Evolutionary conservation across 1,140 invertebrate species (phyloP).

Genomic region (Anastatus disparis): DNA sequence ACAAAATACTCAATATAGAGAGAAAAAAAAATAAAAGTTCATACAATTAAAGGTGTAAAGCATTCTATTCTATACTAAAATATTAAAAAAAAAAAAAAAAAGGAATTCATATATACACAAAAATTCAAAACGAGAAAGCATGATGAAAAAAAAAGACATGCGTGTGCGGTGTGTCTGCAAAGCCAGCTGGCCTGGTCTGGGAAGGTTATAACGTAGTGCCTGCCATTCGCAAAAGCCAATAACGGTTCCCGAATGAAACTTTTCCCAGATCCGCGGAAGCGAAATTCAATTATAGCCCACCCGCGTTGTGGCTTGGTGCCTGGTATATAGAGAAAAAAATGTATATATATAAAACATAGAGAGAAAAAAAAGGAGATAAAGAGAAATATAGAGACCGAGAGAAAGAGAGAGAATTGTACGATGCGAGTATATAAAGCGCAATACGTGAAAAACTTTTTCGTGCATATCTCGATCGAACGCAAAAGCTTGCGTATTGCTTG

Average conservation of each 20-base stretch:
- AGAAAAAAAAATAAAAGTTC: not conserved
- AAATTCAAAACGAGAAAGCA: not conserved
- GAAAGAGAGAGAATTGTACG: slow-evolving; percentile 14
- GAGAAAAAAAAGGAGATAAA: not conserved
- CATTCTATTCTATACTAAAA: not conserved
- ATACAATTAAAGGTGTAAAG: not conserved
- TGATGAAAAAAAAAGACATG: not conserved
- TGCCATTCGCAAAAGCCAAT: slow-evolving; percentile 38
- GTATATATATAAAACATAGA: not conserved
- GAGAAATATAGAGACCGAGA: not conserved
- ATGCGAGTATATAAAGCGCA: slow-evolving; percentile 30
- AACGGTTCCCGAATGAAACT: slow-evolving; percentile 36
- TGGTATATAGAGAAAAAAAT: not conserved
- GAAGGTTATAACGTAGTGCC: slow-evolving; percentile 23
- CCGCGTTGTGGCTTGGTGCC: not conserved
- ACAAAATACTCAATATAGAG: not conserved
- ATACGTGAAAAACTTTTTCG: slow-evolving; percentile 15
- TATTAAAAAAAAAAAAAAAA: slow-evolving; percentile 7
- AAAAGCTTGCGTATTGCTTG: not conserved
- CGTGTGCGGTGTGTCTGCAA: not conserved
- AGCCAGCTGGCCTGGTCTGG: too few relatives aligned
- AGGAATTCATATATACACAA: not conserved
- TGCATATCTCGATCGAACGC: slow-evolving; percentile 20
- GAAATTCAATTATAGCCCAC: slow-evolving; percentile 35
- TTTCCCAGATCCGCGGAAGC: slow-evolving; percentile 31